Conservation (phyloP, 2,888 invertebrate genomes). For the Rhagonycha fulva region DNA sequence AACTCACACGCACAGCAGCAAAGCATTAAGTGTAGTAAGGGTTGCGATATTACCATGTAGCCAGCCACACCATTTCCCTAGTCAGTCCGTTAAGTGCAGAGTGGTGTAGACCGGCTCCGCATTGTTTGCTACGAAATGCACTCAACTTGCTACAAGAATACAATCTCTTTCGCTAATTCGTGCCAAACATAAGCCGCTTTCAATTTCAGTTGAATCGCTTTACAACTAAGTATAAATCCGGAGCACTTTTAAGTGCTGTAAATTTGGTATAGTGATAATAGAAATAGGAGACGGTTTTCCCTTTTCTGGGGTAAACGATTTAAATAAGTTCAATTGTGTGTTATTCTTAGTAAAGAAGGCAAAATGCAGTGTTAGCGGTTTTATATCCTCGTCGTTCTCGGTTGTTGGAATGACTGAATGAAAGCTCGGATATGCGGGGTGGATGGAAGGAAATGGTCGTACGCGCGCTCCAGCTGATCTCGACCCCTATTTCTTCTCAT, state of each 20-base stretch:
- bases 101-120: slow-evolving; percentile 45
- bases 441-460: slow-evolving; percentile 30
- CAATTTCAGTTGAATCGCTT: slow-evolving; percentile 29
- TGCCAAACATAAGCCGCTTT: slow-evolving; percentile 31
- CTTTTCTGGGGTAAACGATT: slow-evolving; percentile 13
- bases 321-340: slow-evolving; percentile 24
- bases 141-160: slow-evolving; percentile 39
- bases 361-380: slow-evolving; percentile 24
- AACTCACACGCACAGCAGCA: slow-evolving; percentile 30
- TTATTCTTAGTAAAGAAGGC: slow-evolving; percentile 26
- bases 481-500: slow-evolving; percentile 36
- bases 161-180: slow-evolving; percentile 38
- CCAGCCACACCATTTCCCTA: slow-evolving; percentile 36
- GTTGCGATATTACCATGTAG: slow-evolving; percentile 39
- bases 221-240: slow-evolving; percentile 26
- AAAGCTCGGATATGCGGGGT: slow-evolving; percentile 32
- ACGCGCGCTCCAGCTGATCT: slow-evolving; percentile 42
- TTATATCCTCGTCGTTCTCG: slow-evolving; percentile 38
- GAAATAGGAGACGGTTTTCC: slow-evolving; percentile 7
- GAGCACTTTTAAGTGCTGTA: slow-evolving; percentile 26
- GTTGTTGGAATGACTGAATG: slow-evolving; percentile 42
- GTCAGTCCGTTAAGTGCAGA: slow-evolving; percentile 48
- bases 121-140: slow-evolving; percentile 49
- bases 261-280: slow-evolving; percentile 18
- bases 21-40: slow-evolving; percentile 29